Base-by-base conservation (phyloP, 1,140 invertebrate species). In the Sitophilus oryzae region DNA sequence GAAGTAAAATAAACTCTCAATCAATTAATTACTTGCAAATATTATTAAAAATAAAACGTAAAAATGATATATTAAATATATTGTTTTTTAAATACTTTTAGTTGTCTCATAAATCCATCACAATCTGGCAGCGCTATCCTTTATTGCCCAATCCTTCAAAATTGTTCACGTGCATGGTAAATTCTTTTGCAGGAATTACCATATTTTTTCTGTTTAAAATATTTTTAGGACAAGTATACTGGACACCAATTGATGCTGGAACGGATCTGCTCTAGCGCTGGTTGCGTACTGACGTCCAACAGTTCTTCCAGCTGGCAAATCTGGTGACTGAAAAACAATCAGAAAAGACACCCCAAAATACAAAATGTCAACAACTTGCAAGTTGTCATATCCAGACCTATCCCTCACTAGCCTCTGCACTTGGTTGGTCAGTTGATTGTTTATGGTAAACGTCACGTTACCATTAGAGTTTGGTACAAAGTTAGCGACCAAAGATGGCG, bases 361-460 rank as follows among this genome's bases (percentile, higher is more conserved):
- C n/a, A n/a, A n/a, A n/a, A n/a, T n/a, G n/a, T n/a, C n/a, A n/a
- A n/a, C n/a, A n/a, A n/a, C n/a, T n/a, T n/a, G n/a, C 66, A 85
- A 73, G 68, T 83, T 83, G 62, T 85, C 83, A 64, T 85, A 84
- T 59, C 81, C 80, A 36, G 81, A 71, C 9, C 82, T 74, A 58
- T 83, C 82, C 19, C 81, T 76, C 0, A 83, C 82, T 15, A 83
- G 72, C 46, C 82, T 75, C 58, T 83, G 82, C 52, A 86, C 85
- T 69, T 87, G 85, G 72, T 85, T 86, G 21, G 80, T 78, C 55
- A 91, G 69, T 64, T 82, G 80, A 65, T 90, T 92, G 73, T 91
- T 93, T 67, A 93, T 92, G 5, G 89, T 90, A 35, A 93, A 79
- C 10, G 91, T 91, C 41, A 93, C 89, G 71, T 89, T 91, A 48